A percentile compares a stretch with the other conserved stretches of the same genome.
These are phyloP conservation scores for Lindbergichthys nudifrons DNA, from an alignment of 2,797 vertebrate species.

Conservation along the genomic window DNA sequence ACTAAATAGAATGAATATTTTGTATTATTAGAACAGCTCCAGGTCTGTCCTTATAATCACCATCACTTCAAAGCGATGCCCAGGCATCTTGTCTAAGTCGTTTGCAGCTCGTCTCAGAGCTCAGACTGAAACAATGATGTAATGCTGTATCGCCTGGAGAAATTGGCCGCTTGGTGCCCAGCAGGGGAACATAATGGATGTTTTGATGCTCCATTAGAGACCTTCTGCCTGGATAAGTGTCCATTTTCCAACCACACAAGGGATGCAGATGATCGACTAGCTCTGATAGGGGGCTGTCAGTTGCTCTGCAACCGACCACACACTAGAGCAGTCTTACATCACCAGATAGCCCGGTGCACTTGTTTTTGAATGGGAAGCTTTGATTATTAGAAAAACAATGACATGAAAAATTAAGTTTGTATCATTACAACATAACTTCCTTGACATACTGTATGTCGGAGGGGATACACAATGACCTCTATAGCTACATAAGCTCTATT, in stretches of 20 bases:
- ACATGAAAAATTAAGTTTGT: constrained; percentile 7
- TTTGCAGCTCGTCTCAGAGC: constrained; percentile 27
- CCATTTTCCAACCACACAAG: constrained; percentile 71
- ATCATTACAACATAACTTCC: not conserved
- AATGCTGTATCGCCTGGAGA: constrained; percentile 66
- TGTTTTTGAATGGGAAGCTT: constrained; percentile 44
- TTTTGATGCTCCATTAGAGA: constrained; percentile 83
- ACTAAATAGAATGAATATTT: too few relatives aligned
- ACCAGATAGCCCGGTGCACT: constrained; percentile 34
- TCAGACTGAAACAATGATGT: constrained; percentile 69
- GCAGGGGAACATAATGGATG: constrained; percentile 58
- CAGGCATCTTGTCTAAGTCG: constrained; percentile 9
- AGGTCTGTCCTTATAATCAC: constrained; percentile 6
- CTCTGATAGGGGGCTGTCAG: constrained; percentile 53
- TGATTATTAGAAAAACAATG: constrained; percentile 40
- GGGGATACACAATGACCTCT: not conserved
- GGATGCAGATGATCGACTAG: constrained; percentile 65
- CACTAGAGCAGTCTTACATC: constrained; percentile 63
- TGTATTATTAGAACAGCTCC: not conserved
- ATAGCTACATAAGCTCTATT: not conserved
- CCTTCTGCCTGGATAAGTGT: constrained; percentile 74
- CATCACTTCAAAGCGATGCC: not conserved
- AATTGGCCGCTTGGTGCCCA: constrained; percentile 55
- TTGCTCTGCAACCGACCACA: constrained; percentile 62
- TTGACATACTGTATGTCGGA: not conserved